phyloP scores from a whole-genome alignment of 2,113 vertebrate species.

The Tapirus terrestris region DNA sequence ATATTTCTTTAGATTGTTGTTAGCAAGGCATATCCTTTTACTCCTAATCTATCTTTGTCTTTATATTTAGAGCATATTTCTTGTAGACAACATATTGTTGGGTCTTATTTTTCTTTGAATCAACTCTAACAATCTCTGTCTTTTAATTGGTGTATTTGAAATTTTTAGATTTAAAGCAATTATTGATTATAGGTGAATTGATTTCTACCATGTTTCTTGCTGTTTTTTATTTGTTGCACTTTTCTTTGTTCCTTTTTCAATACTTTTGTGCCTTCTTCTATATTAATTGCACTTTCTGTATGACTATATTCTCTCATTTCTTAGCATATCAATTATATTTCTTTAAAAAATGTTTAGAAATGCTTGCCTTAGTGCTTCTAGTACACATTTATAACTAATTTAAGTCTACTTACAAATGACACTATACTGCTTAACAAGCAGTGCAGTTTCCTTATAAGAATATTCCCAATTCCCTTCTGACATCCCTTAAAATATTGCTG shows the following conservation, averaged over 20 bases:
- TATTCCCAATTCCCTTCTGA: background rate
- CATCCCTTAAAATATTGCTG: background rate
- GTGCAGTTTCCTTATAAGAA: background rate
- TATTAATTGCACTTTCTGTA: too few species aligned
- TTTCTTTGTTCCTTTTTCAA: too few species aligned
- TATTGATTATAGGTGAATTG: background rate
- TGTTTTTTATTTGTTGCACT: background rate
- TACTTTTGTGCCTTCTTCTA: too few species aligned
- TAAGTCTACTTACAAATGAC: background rate
- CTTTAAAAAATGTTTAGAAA: too few species aligned
- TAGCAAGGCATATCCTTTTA: background rate
- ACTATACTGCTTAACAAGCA: rapidly evolving
- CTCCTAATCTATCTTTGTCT: background rate
- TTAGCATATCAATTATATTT: too few species aligned
- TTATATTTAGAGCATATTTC: background rate
- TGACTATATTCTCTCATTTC: too few species aligned
- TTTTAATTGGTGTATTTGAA: background rate
- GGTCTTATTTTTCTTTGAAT: background rate
- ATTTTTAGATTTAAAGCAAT: background rate
- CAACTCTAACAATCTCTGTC: background rate
- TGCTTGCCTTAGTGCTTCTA: too few species aligned
- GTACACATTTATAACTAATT: too few species aligned
- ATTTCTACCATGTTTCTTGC: background rate
- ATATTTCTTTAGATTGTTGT: background rate
- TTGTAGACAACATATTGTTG: too few species aligned